phyloP scores from a whole-genome alignment of 2,797 vertebrate species.

The Artibeus lituratus region DNA sequence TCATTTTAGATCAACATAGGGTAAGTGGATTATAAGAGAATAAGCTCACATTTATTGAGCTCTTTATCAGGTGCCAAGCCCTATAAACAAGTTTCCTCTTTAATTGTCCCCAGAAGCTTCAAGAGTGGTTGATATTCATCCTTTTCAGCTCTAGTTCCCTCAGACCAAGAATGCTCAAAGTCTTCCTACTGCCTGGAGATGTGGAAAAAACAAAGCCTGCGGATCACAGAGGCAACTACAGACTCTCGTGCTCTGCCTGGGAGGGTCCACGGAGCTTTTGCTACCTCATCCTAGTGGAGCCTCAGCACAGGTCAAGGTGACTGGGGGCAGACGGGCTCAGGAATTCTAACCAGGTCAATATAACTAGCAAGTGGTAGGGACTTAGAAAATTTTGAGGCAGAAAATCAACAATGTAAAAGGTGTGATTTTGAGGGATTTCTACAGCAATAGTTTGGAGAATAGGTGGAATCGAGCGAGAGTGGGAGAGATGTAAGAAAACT shows the following conservation, averaged over 20 bases:
- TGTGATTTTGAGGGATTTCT: background rate
- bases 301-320: background rate
- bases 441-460: background rate
- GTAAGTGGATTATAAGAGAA: background rate
- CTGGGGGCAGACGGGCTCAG: background rate
- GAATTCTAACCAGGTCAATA: background rate
- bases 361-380: background rate
- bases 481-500: background rate
- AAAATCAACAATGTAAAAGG: background rate
- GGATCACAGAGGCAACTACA: background rate
- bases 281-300: accelerated
- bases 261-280: background rate
- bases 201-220: background rate
- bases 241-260: accelerated
- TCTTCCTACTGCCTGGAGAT: background rate
- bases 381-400: background rate
- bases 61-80: slow-evolving; percentile 43
- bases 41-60: background rate
- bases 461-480: background rate
- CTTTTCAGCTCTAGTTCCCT: background rate
- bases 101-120: slow-evolving; percentile 29
- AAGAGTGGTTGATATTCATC: background rate
- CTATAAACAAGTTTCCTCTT: slow-evolving; percentile 43
- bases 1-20: background rate
- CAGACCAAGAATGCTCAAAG: background rate